Evolutionary conservation across 2,888 invertebrate species (phyloP).

Genomic region (Phengaris alcon): DNA sequence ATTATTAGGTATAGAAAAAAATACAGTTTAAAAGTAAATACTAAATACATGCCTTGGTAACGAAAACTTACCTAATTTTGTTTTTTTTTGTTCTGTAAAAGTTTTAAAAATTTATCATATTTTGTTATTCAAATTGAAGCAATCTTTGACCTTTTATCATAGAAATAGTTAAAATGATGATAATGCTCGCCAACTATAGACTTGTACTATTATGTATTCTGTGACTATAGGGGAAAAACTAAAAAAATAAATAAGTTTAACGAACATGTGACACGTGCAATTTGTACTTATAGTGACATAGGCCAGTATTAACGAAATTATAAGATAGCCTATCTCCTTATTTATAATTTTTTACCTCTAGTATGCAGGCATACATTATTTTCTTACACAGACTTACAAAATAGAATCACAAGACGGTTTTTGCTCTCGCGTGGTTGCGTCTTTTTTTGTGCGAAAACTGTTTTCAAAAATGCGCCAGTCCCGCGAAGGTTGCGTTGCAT

Average conservation of each 20-base stretch:
- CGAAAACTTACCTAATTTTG: too few relatives aligned
- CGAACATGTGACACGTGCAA: background rate
- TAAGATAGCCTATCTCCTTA: too few relatives aligned
- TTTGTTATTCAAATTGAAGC: conserved; percentile 15
- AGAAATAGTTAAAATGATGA: conserved; percentile 17
- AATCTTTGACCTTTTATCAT: conserved; percentile 27
- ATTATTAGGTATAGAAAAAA: too few relatives aligned
- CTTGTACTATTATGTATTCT: too few relatives aligned
- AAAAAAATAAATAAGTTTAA: background rate
- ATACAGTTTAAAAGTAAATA: too few relatives aligned
- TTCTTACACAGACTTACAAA: background rate
- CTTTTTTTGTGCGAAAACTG: background rate
- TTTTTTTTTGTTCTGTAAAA: background rate
- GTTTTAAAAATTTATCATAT: background rate
- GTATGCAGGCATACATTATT: too few relatives aligned
- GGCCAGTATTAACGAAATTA: too few relatives aligned
- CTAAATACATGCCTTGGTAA: too few relatives aligned
- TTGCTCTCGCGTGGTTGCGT: background rate
- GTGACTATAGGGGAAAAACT: background rate
- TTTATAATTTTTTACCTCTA: too few relatives aligned
- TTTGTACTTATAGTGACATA: too few relatives aligned
- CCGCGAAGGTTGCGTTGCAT: conserved; percentile 16
- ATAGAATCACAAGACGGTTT: background rate
- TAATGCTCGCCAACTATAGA: background rate
- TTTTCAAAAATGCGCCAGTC: background rate